Evolutionary conservation across 2,888 invertebrate species (phyloP), one percentile per base, ranked within the genome.

Genomic region (Diplolepis rosae): DNA sequence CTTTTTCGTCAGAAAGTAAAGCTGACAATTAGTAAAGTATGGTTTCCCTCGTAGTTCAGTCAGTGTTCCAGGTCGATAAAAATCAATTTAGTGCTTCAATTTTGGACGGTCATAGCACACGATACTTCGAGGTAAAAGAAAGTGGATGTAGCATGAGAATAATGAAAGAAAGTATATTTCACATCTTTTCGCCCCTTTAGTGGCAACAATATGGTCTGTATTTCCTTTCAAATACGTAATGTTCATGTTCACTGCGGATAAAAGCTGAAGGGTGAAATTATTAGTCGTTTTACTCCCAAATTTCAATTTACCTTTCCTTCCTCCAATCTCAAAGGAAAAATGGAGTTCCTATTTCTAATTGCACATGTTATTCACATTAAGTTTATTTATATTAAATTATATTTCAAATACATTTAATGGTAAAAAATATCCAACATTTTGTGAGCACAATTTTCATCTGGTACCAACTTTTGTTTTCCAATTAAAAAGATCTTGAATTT

Each of bases 101-200:
- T 30, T 15, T n/a, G 3, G 54, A 54, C n/a, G 54, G 54, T 54
- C 54, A 30, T 32, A 15, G 54, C 4, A 15, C 6, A 32, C 54
- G 52, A 52, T 28, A 28, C 28, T 52, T 28, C 52, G 13, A 28
- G 28, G 28, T 52, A 52, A 54, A 28, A 30, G 32, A 32, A 54
- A 54, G 54, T 32, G 54, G 30, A 54, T 54, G 54, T n/a, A 7
- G 54, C 54, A 54, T 30, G 15, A 52, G 51, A 52, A 27, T 52
- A 52, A 52, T 52, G 51, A 52, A 52, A 27, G 51, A 52, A 52
- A 52, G 51, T 13, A 52, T 32, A n/a, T 51, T 51, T 27, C 13
- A 30, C 51, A 52, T 52, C 51, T 52, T n/a, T 52, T 28, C 24
- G 27, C 28, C 51, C 51, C 51, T 52, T 52, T 7, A n/a, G 2